Conservation (phyloP, 2,888 invertebrate genomes). For the Chirona hameri region DNA sequence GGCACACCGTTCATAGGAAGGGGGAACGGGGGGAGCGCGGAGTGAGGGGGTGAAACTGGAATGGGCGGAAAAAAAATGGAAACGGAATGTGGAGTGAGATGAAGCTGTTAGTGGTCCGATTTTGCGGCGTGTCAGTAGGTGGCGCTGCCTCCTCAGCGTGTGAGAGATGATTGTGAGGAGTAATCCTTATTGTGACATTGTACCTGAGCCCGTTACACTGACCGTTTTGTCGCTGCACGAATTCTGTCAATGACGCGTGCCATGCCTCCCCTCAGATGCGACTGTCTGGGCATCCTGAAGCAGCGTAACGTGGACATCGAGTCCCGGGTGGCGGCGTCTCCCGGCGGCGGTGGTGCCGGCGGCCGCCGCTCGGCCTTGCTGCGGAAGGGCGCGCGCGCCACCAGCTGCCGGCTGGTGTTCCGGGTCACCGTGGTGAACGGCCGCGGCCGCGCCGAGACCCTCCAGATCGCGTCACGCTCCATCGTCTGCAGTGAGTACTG, state of each 20-base stretch:
- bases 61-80: neutral
- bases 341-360: slow-evolving; percentile 35
- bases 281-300: slow-evolving; percentile 94
- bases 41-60: neutral
- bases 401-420: slow-evolving; percentile 91
- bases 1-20: neutral
- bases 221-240: too few species aligned
- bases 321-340: slow-evolving; percentile 62
- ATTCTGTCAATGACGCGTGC: too few species aligned
- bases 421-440: slow-evolving; percentile 74
- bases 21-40: neutral
- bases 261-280: slow-evolving; percentile 58
- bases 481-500: slow-evolving; percentile 87
- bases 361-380: neutral
- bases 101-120: too few species aligned
- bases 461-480: slow-evolving; percentile 84
- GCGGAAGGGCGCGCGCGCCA: slow-evolving; percentile 53
- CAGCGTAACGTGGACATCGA: slow-evolving; percentile 95
- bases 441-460: slow-evolving; percentile 72
- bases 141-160: too few species aligned
- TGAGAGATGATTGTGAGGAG: too few species aligned
- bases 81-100: neutral
- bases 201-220: too few species aligned
- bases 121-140: too few species aligned
- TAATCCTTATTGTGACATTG: too few species aligned